Base-by-base conservation (phyloP, 2,888 invertebrate species). In the Microplitis deprimator region DNA sequence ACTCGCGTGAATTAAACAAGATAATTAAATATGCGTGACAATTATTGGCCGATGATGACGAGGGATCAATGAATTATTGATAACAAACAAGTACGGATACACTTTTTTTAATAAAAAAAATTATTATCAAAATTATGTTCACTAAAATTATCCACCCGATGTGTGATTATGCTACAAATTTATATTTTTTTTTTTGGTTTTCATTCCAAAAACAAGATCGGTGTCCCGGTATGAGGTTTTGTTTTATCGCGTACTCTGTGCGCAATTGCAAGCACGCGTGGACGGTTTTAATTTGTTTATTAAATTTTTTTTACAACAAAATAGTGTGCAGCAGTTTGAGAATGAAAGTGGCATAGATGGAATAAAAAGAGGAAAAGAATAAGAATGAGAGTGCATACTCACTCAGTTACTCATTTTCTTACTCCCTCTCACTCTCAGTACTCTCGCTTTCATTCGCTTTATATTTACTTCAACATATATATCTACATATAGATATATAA, bases 381-480 rank as follows among this genome's bases (percentile, higher is more conserved):
- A 75, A 77, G 79, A 77, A 64, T 62, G 82, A 84, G 82, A 74
- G 75, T 77, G 79, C 79, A 82, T 73, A 79, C 76, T 79, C 81
- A 82, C 50, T 50, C 50, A 50, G 50, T 50, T 13, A 50, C 50
- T 50, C 50, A 50, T 50, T 50, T 13, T 50, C 50, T 50, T 8
- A 13, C 50, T 50, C 50, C 10, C 50, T 50, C 50, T 50, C 50
- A 50, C 50, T 50, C 50, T 50, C 50, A 13, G 50, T 81, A 85
- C 88, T 87, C 85, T 87, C 84, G 83, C 86, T 87, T 86, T 88
- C 87, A 83, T 84, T 85, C 76, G 83, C 70, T 78, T 77, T 72
- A 64, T 77, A 67, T 75, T 4, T 60, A 8, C 61, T n/a, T 61
- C 71, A 17, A 50, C 5, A 13, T 13, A 50, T 13, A 13, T 13